Base-by-base conservation (phyloP, 2,113 vertebrate species). In the Macrotus californicus region DNA sequence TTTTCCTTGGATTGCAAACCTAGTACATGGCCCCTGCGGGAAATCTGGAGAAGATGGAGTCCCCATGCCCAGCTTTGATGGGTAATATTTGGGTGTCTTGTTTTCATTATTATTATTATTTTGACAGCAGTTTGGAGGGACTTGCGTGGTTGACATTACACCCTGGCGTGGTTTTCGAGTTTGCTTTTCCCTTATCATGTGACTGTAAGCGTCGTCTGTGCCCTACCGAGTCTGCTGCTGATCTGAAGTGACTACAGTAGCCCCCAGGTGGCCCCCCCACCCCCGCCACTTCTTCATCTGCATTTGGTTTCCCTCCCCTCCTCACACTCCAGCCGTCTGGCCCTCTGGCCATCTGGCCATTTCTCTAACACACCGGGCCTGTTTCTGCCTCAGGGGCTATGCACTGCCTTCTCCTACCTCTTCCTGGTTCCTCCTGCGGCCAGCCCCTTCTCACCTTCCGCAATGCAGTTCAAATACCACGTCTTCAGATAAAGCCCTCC, bases 1-100 rank as follows among this genome's bases (percentile, higher is more conserved):
- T 75, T 95, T n/a, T 52, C 41, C 76, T 39, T 94, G 52, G 16
- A 21, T 96, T 70, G 76, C 12, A 87, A 36, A 90, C 59, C 79
- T 52, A 83, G 41, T 43, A 22, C 5, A 22, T 11, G 43, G 18
- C 22, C 46, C 4, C 15, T 22, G 26, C 31, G 61, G 82, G 61
- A 90, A 79, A 43, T 39, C 59, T 61, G 56, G 76, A 67, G 87
- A 85, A 52, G 22, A 54, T 5, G 66, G 41, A 80, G 46, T 39
- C n/a, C 19, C 48, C 31, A 9, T 54, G 54, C 13, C 13, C 21
- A 22, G 56, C 21, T 29, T 3, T 52, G 50, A 80, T 19, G 41
- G 29, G 41, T 93, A 39, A 73, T 77, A 41, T 75, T 46, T 75
- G 31, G 43, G 19, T 34, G 21, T 46, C 41, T 89, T 31, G 29